phyloP scores from a whole-genome alignment of 2,888 invertebrate genomes.

The Alloplasta piceator region DNA sequence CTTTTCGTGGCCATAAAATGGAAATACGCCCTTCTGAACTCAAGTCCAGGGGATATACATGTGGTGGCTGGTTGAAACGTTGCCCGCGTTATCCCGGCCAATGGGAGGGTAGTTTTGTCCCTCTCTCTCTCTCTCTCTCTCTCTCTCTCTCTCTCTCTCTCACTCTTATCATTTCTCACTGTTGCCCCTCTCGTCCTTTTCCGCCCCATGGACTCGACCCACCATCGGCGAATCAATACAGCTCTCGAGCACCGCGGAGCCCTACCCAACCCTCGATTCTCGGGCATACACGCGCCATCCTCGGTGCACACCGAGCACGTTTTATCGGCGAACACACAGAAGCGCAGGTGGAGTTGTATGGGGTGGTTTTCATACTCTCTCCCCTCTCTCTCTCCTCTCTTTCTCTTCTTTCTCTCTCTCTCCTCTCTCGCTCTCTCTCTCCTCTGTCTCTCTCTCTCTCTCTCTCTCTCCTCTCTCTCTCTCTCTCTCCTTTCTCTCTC shows the following conservation, averaged over 20 bases:
- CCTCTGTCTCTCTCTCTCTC: too few relatives aligned
- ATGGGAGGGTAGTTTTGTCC: slow-evolving; percentile 70
- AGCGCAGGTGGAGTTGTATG: slow-evolving; percentile 18
- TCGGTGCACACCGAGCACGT: slow-evolving; percentile 66
- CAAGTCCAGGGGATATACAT: not conserved
- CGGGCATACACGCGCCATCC: slow-evolving; percentile 59
- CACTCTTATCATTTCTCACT: slow-evolving; percentile 54
- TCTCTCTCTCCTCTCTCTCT: slow-evolving; percentile 56
- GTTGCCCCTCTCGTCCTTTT: slow-evolving; percentile 69
- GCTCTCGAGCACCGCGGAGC: slow-evolving; percentile 80
- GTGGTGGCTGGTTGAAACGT: slow-evolving; percentile 66
- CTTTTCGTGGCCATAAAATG: too few relatives aligned
- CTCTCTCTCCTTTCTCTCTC: too few relatives aligned
- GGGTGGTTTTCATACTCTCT: slow-evolving; percentile 44
- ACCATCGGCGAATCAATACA: slow-evolving; percentile 82
- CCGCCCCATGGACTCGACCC: slow-evolving; percentile 70
- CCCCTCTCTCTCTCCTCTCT: slow-evolving; percentile 43
- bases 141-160: slow-evolving; percentile 58
- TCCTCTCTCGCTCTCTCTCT: slow-evolving; percentile 13
- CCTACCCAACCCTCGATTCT: slow-evolving; percentile 72
- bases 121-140: slow-evolving; percentile 61
- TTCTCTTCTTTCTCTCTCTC: slow-evolving; percentile 39
- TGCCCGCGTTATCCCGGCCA: slow-evolving; percentile 74
- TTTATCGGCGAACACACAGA: slow-evolving; percentile 39
- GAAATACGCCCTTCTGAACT: too few relatives aligned